Conservation (phyloP, 2,113 vertebrate species). For the Leuciscus idus region DNA sequence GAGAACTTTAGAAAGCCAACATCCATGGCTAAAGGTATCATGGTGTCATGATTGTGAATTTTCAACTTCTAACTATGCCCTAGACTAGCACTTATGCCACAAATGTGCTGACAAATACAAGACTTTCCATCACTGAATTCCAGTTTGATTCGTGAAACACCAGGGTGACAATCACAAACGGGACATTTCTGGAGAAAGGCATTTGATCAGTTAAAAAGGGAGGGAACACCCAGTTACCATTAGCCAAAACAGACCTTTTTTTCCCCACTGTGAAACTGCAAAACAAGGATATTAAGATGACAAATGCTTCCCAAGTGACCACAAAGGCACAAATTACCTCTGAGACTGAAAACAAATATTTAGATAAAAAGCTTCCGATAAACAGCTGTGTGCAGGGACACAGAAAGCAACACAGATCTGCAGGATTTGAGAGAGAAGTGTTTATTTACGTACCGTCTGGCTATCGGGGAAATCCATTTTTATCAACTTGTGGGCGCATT, state of each 20-base stretch:
- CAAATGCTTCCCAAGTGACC: conserved; percentile 47
- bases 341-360: conserved; percentile 49
- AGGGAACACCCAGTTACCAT: conserved; percentile 48
- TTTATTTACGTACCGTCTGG: conserved; percentile 84
- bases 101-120: neutral
- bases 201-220: conserved; percentile 47
- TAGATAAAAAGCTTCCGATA: conserved; percentile 29
- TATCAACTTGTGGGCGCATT: conserved; percentile 95
- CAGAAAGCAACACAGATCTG: neutral
- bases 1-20: neutral
- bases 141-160: neutral
- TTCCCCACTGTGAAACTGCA: conserved; percentile 41
- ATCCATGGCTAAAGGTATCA: neutral
- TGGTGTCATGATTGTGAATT: neutral
- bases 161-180: conserved; percentile 18
- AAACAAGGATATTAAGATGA: conserved; percentile 50
- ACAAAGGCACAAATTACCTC: conserved; percentile 43
- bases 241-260: conserved; percentile 40
- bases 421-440: neutral
- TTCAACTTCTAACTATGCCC: neutral
- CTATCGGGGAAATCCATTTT: conserved; percentile 98
- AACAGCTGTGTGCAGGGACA: conserved; percentile 27
- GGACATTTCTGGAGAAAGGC: conserved; percentile 29
- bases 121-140: conserved; percentile 15
- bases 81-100: neutral